Conservation (phyloP, 2,113 vertebrate species). For the Isurus oxyrinchus region DNA sequence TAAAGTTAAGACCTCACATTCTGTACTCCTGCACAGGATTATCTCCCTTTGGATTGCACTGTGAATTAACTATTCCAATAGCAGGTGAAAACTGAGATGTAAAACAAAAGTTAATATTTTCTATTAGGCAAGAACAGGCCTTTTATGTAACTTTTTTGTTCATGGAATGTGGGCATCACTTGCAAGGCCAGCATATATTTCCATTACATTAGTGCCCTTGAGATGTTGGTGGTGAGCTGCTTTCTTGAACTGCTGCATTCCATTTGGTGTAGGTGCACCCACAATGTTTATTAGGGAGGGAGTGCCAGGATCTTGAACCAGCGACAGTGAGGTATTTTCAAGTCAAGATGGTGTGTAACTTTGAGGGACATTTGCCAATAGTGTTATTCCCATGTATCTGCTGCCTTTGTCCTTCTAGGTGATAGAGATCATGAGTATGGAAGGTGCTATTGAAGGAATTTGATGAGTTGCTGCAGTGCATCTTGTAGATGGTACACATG, state of each 20-base stretch:
- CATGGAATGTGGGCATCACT: too few species aligned
- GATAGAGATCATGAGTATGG: background rate
- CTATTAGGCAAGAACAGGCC: background rate
- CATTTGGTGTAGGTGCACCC: background rate
- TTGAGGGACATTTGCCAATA: background rate
- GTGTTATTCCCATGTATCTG: background rate
- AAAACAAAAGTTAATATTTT: background rate
- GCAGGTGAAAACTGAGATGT: background rate
- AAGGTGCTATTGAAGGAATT: background rate
- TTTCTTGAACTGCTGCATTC: background rate
- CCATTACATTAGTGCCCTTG: background rate
- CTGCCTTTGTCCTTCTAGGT: background rate
- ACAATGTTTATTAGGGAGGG: background rate
- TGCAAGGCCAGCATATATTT: background rate
- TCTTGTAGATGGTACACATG: too few species aligned
- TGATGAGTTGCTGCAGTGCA: too few species aligned
- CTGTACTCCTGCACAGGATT: too few species aligned
- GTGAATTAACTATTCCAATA: background rate
- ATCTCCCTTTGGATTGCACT: background rate
- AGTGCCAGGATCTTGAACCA: background rate
- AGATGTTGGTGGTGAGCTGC: background rate
- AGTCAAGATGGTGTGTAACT: background rate
- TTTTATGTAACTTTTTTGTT: background rate
- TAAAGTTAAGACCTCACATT: background rate
- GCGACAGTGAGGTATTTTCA: background rate